Percentiles rank a stretch among this genome's conserved stretches.
These are phyloP conservation scores for Clangula hyemalis DNA, from an alignment of 2,797 vertebrate species.

Conservation along the genomic window DNA sequence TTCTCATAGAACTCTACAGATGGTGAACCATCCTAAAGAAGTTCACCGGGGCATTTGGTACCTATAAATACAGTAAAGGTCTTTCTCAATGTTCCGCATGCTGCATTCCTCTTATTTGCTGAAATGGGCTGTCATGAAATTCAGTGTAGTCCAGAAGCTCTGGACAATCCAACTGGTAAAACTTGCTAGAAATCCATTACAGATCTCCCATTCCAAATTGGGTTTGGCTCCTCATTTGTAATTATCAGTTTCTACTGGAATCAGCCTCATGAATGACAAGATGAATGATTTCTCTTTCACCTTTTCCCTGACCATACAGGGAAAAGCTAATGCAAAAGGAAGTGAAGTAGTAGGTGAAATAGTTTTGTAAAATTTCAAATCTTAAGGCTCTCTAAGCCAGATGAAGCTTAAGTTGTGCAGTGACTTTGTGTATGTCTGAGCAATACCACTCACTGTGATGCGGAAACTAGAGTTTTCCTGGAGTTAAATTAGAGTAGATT, in stretches of 20 bases:
- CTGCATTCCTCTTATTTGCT: neutral
- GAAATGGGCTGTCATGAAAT: neutral
- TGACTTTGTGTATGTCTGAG: neutral
- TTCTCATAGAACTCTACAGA: neutral
- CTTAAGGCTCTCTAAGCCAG: neutral
- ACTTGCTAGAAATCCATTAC: neutral
- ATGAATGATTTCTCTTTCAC: neutral
- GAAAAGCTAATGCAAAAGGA: neutral
- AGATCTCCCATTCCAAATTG: neutral
- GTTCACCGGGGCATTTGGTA: neutral
- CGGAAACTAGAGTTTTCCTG: neutral
- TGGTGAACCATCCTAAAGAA: neutral
- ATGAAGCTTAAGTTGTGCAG: neutral
- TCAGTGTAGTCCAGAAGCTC: neutral
- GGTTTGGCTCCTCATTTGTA: neutral
- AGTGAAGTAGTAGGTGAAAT: neutral
- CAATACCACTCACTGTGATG: neutral
- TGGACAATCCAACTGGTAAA: neutral
- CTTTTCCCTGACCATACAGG: neutral
- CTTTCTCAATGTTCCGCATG: neutral
- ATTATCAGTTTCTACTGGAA: neutral
- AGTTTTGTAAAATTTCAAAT: neutral
- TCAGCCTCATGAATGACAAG: neutral
- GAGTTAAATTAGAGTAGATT: neutral
- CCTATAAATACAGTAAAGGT: neutral